A percentile compares a stretch with the other conserved stretches of the same genome.
Evolutionary conservation across 2,888 invertebrate species (phyloP).

Genomic region (Lysandra coridon): DNA sequence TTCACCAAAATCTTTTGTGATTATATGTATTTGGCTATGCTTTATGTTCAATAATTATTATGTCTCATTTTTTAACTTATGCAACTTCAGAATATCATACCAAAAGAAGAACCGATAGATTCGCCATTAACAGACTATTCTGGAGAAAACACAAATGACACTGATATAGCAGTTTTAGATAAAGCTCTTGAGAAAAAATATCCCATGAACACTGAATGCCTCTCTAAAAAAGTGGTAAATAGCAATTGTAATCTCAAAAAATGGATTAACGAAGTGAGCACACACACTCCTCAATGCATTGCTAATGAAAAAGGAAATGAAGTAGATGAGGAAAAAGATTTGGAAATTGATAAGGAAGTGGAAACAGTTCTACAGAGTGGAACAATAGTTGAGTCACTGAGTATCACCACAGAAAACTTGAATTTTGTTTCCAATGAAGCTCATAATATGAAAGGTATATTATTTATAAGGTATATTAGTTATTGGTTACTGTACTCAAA

Average conservation of each 20-base stretch:
- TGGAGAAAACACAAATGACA: constrained; percentile 68
- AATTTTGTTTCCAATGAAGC: constrained; percentile 68
- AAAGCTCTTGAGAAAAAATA: constrained; percentile 61
- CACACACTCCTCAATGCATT: constrained; percentile 65
- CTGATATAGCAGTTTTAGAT: constrained; percentile 65
- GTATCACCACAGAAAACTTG: constrained; percentile 68
- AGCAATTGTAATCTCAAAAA: constrained; percentile 59
- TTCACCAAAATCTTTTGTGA: neutral
- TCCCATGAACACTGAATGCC: constrained; percentile 50
- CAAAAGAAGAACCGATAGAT: constrained; percentile 68
- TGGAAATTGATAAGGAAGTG: constrained; percentile 75
- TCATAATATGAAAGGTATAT: constrained; percentile 67
- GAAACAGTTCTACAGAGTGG: constrained; percentile 75
- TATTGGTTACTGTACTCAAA: neutral
- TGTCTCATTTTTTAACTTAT: constrained; percentile 7
- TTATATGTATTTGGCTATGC: neutral
- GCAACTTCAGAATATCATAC: constrained; percentile 61
- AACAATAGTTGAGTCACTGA: constrained; percentile 71
- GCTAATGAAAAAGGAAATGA: constrained; percentile 54
- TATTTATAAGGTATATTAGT: neutral
- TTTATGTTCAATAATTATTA: neutral
- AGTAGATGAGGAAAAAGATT: constrained; percentile 62
- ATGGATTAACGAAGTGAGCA: constrained; percentile 71
- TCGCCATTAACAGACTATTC: constrained; percentile 70
- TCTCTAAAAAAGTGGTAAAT: constrained; percentile 51